phyloP scores from a whole-genome alignment of 2,888 invertebrate species.

The Sipha maydis region DNA sequence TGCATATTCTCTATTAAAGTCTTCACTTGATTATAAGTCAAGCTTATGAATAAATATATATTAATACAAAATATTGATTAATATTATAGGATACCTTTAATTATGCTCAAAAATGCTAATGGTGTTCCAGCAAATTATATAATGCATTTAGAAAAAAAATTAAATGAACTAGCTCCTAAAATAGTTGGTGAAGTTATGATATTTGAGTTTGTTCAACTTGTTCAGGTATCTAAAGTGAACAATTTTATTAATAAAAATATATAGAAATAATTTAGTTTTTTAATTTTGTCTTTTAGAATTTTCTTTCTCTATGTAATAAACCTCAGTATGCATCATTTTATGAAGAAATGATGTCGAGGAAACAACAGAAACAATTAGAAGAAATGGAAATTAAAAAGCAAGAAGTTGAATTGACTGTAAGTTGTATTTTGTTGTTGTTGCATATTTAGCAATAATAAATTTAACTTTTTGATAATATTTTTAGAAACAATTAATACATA shows the following conservation, averaged over 20 bases:
- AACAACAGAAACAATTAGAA: slow-evolving; percentile 75
- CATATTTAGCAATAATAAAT: no score
- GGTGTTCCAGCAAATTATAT: slow-evolving; percentile 81
- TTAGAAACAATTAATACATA: slow-evolving; percentile 62
- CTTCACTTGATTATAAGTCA: not conserved
- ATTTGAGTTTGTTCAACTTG: slow-evolving; percentile 81
- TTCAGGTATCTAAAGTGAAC: slow-evolving; percentile 70
- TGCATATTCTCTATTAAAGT: no score
- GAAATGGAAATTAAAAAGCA: slow-evolving; percentile 74
- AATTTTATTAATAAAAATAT: not conserved
- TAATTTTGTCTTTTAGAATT: slow-evolving; percentile 71
- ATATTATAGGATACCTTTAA: slow-evolving; percentile 74
- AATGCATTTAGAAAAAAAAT: slow-evolving; percentile 72
- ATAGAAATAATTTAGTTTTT: slow-evolving; percentile 5
- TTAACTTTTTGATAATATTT: not conserved
- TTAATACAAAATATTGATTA: slow-evolving; percentile 6
- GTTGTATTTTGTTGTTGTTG: not conserved
- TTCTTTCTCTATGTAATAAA: slow-evolving; percentile 82
- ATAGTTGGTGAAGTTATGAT: slow-evolving; percentile 87
- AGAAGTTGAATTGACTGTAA: slow-evolving; percentile 76
- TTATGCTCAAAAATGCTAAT: slow-evolving; percentile 78
- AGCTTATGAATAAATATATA: not conserved
- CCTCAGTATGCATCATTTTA: slow-evolving; percentile 85
- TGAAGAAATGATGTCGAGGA: slow-evolving; percentile 86
- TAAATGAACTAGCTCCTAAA: slow-evolving; percentile 72